Percentiles rank a stretch among this genome's conserved stretches.
phyloP scores from a whole-genome alignment of 2,888 invertebrate genomes.

The Lamproptera curius region DNA sequence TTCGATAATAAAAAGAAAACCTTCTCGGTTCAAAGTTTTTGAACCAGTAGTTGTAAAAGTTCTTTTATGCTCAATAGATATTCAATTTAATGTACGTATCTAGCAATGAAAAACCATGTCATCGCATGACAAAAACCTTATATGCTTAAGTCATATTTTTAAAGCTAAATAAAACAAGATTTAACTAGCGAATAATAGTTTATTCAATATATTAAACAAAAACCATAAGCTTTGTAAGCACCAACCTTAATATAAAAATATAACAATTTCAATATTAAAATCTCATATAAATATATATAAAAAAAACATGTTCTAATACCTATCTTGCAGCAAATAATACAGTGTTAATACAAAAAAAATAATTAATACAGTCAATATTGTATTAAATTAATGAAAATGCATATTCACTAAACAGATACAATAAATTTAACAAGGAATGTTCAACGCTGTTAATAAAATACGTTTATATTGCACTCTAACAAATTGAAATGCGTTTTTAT shows the following conservation, averaged over 20 bases:
- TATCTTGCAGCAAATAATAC: slow-evolving; percentile 20
- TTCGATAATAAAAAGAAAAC: too few relatives aligned
- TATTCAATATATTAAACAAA: slow-evolving; percentile 46
- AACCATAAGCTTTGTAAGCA: slow-evolving; percentile 59
- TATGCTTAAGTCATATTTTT: too few relatives aligned
- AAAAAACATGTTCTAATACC: too few relatives aligned
- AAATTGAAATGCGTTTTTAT: background rate
- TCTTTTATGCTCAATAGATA: too few relatives aligned
- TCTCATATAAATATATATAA: slow-evolving; percentile 53
- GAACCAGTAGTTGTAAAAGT: too few relatives aligned
- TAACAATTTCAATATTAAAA: slow-evolving; percentile 51
- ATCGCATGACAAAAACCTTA: too few relatives aligned
- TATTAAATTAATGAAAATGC: slow-evolving; percentile 28
- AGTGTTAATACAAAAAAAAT: slow-evolving; percentile 20
- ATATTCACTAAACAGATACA: slow-evolving; percentile 18
- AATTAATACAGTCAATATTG: slow-evolving; percentile 12
- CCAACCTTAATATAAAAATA: slow-evolving; percentile 51
- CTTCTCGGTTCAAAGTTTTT: too few relatives aligned
- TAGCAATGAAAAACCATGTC: too few relatives aligned
- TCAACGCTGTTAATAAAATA: slow-evolving; percentile 7
- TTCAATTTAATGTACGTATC: too few relatives aligned
- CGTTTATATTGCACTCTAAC: slow-evolving; percentile 6
- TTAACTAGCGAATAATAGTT: slow-evolving; percentile 28
- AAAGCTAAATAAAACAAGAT: slow-evolving; percentile 26
- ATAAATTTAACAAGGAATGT: slow-evolving; percentile 17